These are phyloP conservation scores for Tragelaphus buxtoni DNA, from an alignment of 2,113 vertebrate genomes.

Conservation along the genomic window DNA sequence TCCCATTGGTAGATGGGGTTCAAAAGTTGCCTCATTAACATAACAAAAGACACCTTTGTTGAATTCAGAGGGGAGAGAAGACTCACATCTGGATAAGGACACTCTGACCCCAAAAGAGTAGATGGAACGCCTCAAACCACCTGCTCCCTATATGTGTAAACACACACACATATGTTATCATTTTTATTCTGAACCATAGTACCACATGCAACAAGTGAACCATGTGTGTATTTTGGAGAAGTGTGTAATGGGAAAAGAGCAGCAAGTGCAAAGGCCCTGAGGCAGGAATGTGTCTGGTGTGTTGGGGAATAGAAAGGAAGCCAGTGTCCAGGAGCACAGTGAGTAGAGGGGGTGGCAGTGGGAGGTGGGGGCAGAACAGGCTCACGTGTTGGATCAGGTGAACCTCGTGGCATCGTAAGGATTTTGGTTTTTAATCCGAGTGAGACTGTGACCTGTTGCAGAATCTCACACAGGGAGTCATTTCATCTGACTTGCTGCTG, in stretches of 20 bases:
- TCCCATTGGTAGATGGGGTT: background rate
- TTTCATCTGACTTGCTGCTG: background rate
- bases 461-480: background rate
- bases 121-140: background rate
- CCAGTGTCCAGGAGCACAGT: background rate
- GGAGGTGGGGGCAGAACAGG: background rate
- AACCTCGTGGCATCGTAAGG: background rate
- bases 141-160: background rate
- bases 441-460: background rate
- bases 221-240: background rate
- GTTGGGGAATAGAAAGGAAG: background rate
- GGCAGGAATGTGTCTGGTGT: background rate
- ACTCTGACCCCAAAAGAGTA: background rate
- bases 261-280: background rate
- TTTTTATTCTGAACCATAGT: background rate
- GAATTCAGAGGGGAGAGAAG: background rate
- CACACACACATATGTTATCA: background rate
- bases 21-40: background rate
- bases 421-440: background rate
- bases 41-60: background rate
- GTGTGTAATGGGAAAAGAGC: background rate
- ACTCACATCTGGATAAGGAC: background rate
- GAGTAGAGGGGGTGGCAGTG: background rate
- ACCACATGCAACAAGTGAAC: background rate
- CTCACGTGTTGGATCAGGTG: background rate